Evolutionary conservation across 2,888 invertebrate species (phyloP), one percentile per base, ranked within the genome.

Genomic region (Thymelicus lineola): DNA sequence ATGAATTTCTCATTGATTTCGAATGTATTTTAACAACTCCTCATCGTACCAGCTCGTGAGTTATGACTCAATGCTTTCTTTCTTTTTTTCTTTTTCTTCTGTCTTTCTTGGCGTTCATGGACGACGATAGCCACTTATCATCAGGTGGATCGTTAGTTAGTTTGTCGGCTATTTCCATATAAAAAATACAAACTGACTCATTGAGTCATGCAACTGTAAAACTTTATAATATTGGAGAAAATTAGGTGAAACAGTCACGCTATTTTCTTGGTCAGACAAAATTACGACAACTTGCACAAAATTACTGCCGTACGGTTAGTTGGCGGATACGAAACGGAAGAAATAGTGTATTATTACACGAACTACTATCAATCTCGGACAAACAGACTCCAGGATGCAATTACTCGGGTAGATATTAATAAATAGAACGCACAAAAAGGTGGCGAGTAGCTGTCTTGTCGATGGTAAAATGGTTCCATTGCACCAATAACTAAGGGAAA

Each of bases 271-370:
- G 71, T 72, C 60, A 42, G 66, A 79, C 75, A 69, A 82, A 84
- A 86, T 86, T 84, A 79, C 84, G 79, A 80, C 81, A 79, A 84
- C 81, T 86, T 86, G 79, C 78, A 82, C 83, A 77, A 87, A 87
- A 86, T 86, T 81, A 76, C 78, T 78, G 81, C 77, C 81, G 83
- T 82, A 83, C 81, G 77, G 81, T 77, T 76, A 59, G 79, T 75
- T 79, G 74, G 76, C 69, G 12, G 81, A 80, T 83, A 82, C 80
- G 61, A 78, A 76, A 75, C 71, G 69, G 67, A 75, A 78, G 77
- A 80, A 75, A 76, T 79, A 60, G 55, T 70, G 65, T 61, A 55
- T 70, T 65, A 81, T 83, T 82, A 81, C 79, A 71, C 77, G 76
- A 80, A 80, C 78, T 80, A 84, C 83, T 86, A 83, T 86, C 83